Conservation (phyloP, 2,888 invertebrate genomes). For the Tipula vernalis region DNA sequence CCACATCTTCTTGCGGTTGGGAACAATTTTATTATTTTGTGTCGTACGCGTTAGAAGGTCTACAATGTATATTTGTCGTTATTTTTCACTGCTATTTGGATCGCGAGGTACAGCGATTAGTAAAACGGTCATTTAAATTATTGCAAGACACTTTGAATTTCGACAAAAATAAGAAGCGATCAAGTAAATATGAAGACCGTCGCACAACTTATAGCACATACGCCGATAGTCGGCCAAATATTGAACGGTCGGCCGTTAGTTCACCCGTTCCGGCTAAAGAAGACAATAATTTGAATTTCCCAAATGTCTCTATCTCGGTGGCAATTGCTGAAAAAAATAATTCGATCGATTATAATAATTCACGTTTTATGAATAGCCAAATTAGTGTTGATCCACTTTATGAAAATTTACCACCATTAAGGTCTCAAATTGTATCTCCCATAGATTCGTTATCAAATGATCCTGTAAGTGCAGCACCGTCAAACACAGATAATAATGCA, state of each 20-base stretch:
- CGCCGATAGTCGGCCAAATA: neutral
- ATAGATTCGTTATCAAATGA: neutral
- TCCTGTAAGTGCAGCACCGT: neutral
- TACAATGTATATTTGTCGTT: constrained; percentile 50
- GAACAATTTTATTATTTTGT: constrained; percentile 46
- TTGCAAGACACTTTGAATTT: neutral
- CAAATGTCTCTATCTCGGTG: too few species aligned
- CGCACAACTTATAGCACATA: constrained; percentile 1
- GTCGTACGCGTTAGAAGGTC: constrained; percentile 45
- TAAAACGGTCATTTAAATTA: neutral
- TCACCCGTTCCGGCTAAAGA: neutral
- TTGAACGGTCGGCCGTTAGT: neutral
- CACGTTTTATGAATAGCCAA: neutral
- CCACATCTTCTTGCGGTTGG: constrained; percentile 37
- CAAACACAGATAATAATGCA: neutral
- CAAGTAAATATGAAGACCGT: neutral
- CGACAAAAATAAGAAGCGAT: neutral
- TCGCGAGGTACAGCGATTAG: constrained; percentile 41
- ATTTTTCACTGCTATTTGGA: constrained; percentile 53
- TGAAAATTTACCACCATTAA: neutral
- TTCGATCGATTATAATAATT: neutral
- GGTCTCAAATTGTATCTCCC: neutral
- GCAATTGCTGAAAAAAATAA: neutral
- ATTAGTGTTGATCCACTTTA: neutral
- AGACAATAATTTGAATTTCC: neutral